Conservation (phyloP, 2,797 vertebrate species). For the Serranus cabrilla region DNA sequence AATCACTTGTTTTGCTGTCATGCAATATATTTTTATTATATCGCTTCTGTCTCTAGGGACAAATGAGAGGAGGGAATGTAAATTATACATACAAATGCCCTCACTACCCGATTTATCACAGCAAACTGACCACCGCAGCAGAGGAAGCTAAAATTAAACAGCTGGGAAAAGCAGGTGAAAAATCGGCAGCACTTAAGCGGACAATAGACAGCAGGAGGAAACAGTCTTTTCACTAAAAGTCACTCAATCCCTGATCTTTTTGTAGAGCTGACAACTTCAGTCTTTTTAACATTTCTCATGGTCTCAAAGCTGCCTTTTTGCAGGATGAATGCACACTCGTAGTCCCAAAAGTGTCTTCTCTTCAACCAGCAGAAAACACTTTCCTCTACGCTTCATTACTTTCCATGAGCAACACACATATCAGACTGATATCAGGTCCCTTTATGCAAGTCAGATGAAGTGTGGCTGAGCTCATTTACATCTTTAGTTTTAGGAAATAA, state of each 20-base stretch:
- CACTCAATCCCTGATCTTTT: neutral
- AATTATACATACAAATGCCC: neutral
- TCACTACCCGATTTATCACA: neutral
- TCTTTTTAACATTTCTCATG: neutral
- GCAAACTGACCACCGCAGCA: neutral
- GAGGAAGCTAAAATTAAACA: neutral
- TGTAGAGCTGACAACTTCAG: neutral
- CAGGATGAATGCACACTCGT: neutral
- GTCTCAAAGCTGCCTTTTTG: neutral
- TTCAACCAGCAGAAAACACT: neutral
- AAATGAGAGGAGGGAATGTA: neutral
- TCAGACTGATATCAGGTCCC: neutral
- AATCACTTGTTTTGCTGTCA: neutral
- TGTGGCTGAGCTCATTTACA: neutral
- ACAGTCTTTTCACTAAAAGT: neutral
- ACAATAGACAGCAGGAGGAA: neutral
- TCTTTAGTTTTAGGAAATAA: neutral
- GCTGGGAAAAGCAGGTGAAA: neutral
- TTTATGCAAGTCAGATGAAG: conserved; percentile 16
- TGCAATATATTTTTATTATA: neutral
- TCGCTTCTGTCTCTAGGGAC: neutral
- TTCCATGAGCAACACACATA: neutral
- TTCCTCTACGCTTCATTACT: neutral
- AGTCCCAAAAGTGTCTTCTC: neutral
- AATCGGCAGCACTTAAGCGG: neutral